Evolutionary conservation across 2,113 vertebrate genomes (phyloP).

Genomic region (Emydocephalus ijimae): DNA sequence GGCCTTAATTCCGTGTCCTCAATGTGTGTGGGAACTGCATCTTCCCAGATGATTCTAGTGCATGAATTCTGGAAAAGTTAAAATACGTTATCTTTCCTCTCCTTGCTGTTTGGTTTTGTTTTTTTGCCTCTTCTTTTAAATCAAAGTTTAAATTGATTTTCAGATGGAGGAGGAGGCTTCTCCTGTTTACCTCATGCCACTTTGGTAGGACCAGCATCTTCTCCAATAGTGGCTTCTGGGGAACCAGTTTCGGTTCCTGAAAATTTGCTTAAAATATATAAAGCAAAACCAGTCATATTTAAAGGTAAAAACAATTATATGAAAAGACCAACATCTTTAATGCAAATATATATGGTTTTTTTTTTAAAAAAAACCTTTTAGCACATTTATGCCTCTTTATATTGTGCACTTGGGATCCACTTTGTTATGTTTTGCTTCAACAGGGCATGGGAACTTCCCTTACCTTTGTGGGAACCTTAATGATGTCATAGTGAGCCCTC

Average conservation of each 20-base stretch:
- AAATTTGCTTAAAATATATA: slow-evolving; percentile 87
- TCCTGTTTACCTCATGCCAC: slow-evolving; percentile 72
- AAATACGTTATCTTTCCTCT: neutral
- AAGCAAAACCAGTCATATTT: slow-evolving; percentile 91
- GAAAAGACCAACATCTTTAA: neutral
- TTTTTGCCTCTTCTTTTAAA: neutral
- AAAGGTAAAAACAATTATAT: slow-evolving; percentile 76
- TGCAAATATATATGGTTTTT: neutral
- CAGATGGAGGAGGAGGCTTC: slow-evolving; percentile 67
- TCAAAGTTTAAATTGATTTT: slow-evolving; percentile 29
- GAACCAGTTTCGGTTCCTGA: slow-evolving; percentile 88
- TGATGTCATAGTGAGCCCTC: slow-evolving; percentile 86
- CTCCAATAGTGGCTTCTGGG: slow-evolving; percentile 66
- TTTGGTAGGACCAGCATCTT: slow-evolving; percentile 61
- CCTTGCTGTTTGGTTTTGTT: neutral
- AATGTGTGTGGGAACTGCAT: neutral
- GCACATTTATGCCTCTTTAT: neutral
- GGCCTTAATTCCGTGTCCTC: neutral
- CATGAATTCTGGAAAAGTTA: neutral
- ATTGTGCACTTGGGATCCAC: neutral
- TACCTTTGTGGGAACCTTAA: slow-evolving; percentile 87
- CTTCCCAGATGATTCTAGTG: neutral
- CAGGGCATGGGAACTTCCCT: slow-evolving; percentile 92
- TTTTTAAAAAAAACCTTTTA: neutral
- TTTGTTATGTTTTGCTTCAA: slow-evolving; percentile 9